Conservation (phyloP, 2,113 vertebrate species). For the Marcusenius ussheri region DNA sequence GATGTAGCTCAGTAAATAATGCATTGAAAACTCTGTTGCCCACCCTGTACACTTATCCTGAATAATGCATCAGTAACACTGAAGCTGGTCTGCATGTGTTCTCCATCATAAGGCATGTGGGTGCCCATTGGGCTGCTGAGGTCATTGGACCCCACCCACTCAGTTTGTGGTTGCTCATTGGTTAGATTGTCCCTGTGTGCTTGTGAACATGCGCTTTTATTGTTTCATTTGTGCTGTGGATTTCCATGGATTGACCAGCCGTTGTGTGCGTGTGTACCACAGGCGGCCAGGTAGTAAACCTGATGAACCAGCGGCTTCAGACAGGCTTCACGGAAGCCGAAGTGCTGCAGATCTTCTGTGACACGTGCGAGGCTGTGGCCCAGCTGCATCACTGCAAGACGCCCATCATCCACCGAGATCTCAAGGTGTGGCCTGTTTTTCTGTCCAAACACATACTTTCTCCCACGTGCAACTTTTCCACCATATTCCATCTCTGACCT, state of each 20-base stretch:
- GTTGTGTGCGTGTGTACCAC: neutral
- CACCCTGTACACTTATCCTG: neutral
- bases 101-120: neutral
- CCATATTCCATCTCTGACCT: neutral
- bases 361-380: slow-evolving; percentile 89
- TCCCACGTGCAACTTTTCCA: neutral
- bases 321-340: slow-evolving; percentile 88
- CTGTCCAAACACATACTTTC: neutral
- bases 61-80: neutral
- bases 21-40: neutral
- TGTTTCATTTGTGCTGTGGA: neutral
- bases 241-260: neutral
- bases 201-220: neutral
- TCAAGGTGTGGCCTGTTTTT: slow-evolving; percentile 70
- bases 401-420: slow-evolving; percentile 88
- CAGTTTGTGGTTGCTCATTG: neutral
- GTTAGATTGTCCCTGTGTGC: neutral
- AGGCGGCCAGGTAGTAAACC: slow-evolving; percentile 96
- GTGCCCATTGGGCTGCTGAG: neutral
- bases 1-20: slow-evolving; percentile 5
- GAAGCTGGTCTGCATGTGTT: neutral
- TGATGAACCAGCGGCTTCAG: slow-evolving; percentile 96
- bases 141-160: neutral
- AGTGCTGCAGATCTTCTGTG: slow-evolving; percentile 94
- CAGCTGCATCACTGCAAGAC: slow-evolving; percentile 87